Evolutionary conservation across 2,797 vertebrate species (phyloP).

Genomic region (Acomys russatus): DNA sequence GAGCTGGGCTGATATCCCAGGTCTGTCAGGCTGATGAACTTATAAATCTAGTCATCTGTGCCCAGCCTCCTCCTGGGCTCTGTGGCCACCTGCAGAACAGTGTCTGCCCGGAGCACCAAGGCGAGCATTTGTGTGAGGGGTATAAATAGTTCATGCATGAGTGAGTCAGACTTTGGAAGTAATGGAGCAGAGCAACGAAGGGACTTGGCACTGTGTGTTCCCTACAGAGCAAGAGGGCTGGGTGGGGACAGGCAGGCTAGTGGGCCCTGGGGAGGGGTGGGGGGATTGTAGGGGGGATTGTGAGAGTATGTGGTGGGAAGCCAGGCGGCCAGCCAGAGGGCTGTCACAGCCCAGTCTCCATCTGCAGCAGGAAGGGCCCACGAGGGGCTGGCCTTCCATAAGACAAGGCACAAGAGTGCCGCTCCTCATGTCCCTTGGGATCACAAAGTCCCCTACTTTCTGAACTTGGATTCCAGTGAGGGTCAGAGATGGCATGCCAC

Average conservation of each 20-base stretch:
- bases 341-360: not conserved
- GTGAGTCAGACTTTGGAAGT: constrained; percentile 68
- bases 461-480: not conserved
- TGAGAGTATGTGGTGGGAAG: not conserved
- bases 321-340: not conserved
- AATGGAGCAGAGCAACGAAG: not conserved
- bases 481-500: rapidly evolving
- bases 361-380: not conserved
- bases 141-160: constrained; percentile 68
- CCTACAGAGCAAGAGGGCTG: rapidly evolving
- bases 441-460: not conserved
- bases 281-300: rapidly evolving
- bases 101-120: not conserved
- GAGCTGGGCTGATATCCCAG: not conserved
- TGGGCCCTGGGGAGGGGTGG: not conserved
- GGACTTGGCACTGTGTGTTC: not conserved
- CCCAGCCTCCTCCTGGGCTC: not conserved
- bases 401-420: not conserved
- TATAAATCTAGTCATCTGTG: not conserved
- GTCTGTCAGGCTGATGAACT: not conserved
- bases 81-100: not conserved
- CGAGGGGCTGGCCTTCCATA: rapidly evolving
- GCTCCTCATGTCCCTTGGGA: not conserved
- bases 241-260: not conserved
- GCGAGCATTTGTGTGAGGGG: not conserved